phyloP scores from a whole-genome alignment of 1,140 invertebrate genomes.

The Condylostylus longicornis region DNA sequence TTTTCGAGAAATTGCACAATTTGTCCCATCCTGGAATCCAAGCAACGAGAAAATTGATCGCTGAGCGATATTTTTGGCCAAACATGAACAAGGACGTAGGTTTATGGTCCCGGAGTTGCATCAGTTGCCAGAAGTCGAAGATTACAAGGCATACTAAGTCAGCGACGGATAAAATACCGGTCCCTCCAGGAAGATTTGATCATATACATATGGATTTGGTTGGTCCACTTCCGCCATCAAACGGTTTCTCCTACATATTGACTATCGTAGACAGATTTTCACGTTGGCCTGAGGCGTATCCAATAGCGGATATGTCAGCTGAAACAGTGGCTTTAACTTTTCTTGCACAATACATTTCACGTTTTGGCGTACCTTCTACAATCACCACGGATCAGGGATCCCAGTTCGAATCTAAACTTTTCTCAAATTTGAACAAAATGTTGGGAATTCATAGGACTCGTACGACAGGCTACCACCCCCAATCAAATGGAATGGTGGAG shows the following conservation, averaged over 20 bases:
- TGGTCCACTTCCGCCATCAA: constrained; percentile 9
- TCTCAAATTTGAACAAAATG: constrained; percentile 10
- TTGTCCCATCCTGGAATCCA: no score
- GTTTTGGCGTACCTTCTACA: constrained; percentile 15
- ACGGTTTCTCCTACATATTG: constrained; percentile 13
- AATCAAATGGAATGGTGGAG: no score
- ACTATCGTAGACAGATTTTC: constrained; percentile 22
- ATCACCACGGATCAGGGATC: constrained; percentile 23
- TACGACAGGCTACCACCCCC: no score
- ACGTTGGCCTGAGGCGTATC: no score
- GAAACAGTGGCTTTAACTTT: constrained; percentile 17
- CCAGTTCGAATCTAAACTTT: constrained; percentile 22
- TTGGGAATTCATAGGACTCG: no score
- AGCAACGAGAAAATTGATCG: no score
- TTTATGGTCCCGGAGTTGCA: constrained; percentile 9
- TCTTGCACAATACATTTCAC: constrained; percentile 16
- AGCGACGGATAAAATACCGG: neutral
- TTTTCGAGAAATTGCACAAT: no score
- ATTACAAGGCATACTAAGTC: constrained; percentile 8
- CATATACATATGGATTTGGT: constrained; percentile 24
- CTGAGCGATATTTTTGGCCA: no score
- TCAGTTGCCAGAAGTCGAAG: constrained; percentile 20
- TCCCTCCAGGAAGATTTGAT: constrained; percentile 7
- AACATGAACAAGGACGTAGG: constrained; percentile 13
- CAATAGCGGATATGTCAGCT: constrained; percentile 17